Evolutionary conservation across 2,113 vertebrate genomes (phyloP), one percentile per base, ranked within the genome.

Genomic region (Salvator merianae): DNA sequence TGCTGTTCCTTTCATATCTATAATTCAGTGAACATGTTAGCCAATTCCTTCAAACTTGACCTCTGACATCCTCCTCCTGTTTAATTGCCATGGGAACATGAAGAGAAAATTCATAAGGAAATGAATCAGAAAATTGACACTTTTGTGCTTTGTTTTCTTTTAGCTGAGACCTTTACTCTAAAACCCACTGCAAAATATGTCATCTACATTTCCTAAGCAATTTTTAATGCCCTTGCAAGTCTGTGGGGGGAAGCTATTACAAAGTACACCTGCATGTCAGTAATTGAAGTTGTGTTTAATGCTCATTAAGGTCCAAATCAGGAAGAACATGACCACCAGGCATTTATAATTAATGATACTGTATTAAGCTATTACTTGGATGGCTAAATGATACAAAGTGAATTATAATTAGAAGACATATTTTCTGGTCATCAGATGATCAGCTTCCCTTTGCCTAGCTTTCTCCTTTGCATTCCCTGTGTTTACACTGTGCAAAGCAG

Each of bases 291-390:
- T 84, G 71, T 50, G 74, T 59, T 69, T 84, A 84, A 84, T 77
- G 82, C 1, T 88, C 55, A 82, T 81, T 84, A 84, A 3, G 87
- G n/a, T 80, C 50, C 81, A 91, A 90, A 90, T 80, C 75, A 88
- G 55, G 70, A 81, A 7, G 84, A 26, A 85, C 86, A 55, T 4
- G 66, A 69, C 28, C 28, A 82, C 65, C 69, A n/a, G 20, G 2
- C 34, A 86, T 72, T 89, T 87, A 81, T 72, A 83, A 74, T 87
- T 87, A 84, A 87, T 83, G 72, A 47, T 78, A 71, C 34, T n/a
- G 43, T 75, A 78, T 79, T 85, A 88, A 85, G 34, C 32, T n/a
- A 85, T 85, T 82, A 76, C 18, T 13, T 75, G 26, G 16, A 78
- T 81, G 40, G 55, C 79, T 53, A 87, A 55, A 30, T 72, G 63